Conservation (phyloP, 2,113 vertebrate genomes). For the Elephantulus edwardii region DNA sequence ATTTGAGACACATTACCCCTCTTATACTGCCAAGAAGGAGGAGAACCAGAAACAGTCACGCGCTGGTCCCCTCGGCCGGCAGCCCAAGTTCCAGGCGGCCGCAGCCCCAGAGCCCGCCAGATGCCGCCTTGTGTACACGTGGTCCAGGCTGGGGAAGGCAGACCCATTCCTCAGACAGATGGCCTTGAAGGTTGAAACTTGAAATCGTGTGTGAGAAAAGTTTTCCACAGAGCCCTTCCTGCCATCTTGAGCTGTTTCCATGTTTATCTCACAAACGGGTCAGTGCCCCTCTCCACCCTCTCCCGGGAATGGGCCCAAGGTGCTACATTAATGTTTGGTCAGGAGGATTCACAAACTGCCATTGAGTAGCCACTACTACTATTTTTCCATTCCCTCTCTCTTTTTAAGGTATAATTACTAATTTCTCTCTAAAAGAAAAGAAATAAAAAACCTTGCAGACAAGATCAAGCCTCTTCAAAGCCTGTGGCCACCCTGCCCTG, state of each 20-base stretch:
- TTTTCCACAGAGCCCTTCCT: not conserved
- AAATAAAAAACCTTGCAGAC: not conserved
- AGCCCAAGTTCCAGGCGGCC: not conserved
- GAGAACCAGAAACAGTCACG: not conserved
- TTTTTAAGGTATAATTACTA: not conserved
- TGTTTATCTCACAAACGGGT: not conserved
- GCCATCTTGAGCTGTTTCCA: no score
- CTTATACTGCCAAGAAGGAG: not conserved
- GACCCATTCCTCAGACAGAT: not conserved
- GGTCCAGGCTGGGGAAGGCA: not conserved
- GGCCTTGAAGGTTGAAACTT: not conserved
- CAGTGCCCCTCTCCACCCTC: no score
- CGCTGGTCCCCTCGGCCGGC: not conserved
- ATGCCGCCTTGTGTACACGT: not conserved
- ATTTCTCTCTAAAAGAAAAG: not conserved
- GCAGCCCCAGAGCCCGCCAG: not conserved
- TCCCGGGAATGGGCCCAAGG: no score
- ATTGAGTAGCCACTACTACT: not conserved
- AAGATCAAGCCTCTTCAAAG: not conserved
- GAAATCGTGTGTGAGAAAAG: not conserved
- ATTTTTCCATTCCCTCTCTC: not conserved
- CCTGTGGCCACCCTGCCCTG: not conserved
- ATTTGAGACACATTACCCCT: not conserved
- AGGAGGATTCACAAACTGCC: not conserved
- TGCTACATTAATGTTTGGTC: rapidly evolving